These are phyloP conservation scores for Cheirogaleus major DNA, from an alignment of 2,797 vertebrate genomes.

Conservation along the genomic window DNA sequence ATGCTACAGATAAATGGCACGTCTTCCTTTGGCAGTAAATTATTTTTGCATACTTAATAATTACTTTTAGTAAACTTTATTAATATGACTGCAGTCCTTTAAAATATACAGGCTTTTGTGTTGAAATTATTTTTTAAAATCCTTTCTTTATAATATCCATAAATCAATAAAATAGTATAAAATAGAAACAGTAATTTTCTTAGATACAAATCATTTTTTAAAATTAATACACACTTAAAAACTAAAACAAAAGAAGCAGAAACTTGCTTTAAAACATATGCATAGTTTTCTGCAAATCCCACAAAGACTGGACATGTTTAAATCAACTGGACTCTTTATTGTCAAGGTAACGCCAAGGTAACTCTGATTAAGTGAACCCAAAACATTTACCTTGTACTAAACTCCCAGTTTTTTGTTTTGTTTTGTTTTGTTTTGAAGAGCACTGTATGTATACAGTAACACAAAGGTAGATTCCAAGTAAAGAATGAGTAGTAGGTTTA, in stretches of 20 bases:
- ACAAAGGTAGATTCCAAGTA: constrained; percentile 27
- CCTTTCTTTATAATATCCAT: not conserved
- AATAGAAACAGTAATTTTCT: not conserved
- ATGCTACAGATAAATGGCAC: not conserved
- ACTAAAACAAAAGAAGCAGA: constrained; percentile 61
- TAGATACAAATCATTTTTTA: not conserved
- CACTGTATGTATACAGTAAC: not conserved
- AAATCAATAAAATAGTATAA: constrained; percentile 1
- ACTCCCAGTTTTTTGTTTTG: not conserved
- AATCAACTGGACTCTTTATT: constrained; percentile 36
- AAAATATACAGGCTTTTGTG: not conserved
- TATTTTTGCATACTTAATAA: not conserved
- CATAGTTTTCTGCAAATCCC: not conserved
- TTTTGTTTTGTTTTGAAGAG: not conserved
- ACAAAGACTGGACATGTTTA: not conserved
- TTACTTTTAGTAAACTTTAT: constrained; percentile 12
- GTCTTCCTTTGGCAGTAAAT: not conserved
- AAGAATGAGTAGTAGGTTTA: not conserved
- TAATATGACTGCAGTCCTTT: not conserved
- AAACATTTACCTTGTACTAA: constrained; percentile 53
- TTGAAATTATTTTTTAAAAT: constrained; percentile 33
- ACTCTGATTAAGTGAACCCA: constrained; percentile 28
- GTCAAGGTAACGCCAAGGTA: constrained; percentile 61
- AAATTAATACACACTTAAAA: constrained; percentile 28
- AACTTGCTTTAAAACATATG: not conserved